A percentile compares a stretch with the other conserved stretches of the same genome.
These are phyloP conservation scores for Rhincodon typus DNA, from an alignment of 2,797 vertebrate species.

Conservation along the genomic window DNA sequence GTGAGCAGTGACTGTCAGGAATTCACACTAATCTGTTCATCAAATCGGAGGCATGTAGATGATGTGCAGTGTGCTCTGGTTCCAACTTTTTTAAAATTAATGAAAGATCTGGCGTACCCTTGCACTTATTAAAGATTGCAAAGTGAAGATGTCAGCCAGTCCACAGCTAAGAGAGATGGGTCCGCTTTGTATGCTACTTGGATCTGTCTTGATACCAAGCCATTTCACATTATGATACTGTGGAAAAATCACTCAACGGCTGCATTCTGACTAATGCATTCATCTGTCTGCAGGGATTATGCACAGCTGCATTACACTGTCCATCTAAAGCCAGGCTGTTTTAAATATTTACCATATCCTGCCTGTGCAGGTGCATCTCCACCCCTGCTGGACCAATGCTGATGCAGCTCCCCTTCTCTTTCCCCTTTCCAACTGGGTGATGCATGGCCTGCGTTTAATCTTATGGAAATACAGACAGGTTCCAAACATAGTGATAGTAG, in stretches of 20 bases:
- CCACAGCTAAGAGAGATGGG: no score
- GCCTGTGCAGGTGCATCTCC: not conserved
- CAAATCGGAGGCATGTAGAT: not conserved
- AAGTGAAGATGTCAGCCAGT: not conserved
- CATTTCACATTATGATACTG: no score
- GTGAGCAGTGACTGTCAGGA: not conserved
- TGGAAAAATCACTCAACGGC: not conserved
- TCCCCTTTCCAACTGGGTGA: not conserved
- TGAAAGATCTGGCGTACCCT: not conserved
- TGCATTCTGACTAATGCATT: not conserved
- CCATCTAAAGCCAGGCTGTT: not conserved
- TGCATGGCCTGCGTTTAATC: not conserved
- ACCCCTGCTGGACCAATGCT: not conserved
- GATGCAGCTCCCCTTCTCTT: not conserved
- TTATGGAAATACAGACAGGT: not conserved
- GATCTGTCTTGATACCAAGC: not conserved
- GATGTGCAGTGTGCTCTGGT: not conserved
- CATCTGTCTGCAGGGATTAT: not conserved
- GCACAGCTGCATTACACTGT: not conserved
- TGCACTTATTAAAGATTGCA: not conserved
- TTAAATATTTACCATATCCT: constrained; percentile 14
- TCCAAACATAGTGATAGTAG: not conserved
- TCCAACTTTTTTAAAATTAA: not conserved
- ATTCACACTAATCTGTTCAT: not conserved
- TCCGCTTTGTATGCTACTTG: not conserved